These are phyloP conservation scores for Cassiopea andromeda DNA, from an alignment of 30 jellyfish, hydroid and myxozoan genomes.

Conservation along the genomic window DNA sequence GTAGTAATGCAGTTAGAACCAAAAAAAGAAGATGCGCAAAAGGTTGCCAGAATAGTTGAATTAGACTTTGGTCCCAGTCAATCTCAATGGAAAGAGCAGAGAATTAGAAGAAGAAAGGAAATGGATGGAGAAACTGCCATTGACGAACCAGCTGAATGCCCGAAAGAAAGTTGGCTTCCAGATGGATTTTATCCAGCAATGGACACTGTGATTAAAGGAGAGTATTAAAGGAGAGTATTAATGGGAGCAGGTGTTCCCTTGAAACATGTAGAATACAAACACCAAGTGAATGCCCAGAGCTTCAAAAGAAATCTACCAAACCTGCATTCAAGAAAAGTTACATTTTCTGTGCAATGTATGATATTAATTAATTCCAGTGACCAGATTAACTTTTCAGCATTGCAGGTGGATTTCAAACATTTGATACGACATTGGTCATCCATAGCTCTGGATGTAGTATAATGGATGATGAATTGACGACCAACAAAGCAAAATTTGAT, in stretches of 20 bases:
- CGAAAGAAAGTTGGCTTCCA: constrained; percentile 41
- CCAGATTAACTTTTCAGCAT: constrained; percentile 44
- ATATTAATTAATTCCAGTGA: constrained; percentile 12
- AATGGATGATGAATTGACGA: not conserved
- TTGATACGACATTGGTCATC: not conserved
- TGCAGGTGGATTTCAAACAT: constrained; percentile 11
- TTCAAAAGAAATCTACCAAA: constrained; percentile 25
- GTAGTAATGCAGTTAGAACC: constrained; percentile 9
- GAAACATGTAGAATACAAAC: constrained; percentile 26
- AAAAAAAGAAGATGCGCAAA: constrained; percentile 37
- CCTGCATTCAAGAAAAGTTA: constrained; percentile 1
- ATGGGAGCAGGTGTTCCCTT: constrained; percentile 30
- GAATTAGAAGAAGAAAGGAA: constrained; percentile 34
- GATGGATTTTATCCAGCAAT: constrained; percentile 41
- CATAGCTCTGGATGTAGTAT: not conserved
- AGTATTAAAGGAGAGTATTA: constrained; percentile 18
- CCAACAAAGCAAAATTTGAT: not conserved
- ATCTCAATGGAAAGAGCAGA: constrained; percentile 26
- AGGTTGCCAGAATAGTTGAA: constrained; percentile 2
- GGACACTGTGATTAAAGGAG: constrained; percentile 49
- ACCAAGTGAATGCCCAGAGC: not conserved
- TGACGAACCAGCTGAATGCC: constrained; percentile 49
- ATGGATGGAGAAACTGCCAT: constrained; percentile 61
- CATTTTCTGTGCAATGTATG: constrained; percentile 25
- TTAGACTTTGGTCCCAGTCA: constrained; percentile 37